A percentile compares a stretch with the other conserved stretches of the same genome.
Evolutionary conservation across 2,113 vertebrate species (phyloP).

Genomic region (Apteryx owenii): DNA sequence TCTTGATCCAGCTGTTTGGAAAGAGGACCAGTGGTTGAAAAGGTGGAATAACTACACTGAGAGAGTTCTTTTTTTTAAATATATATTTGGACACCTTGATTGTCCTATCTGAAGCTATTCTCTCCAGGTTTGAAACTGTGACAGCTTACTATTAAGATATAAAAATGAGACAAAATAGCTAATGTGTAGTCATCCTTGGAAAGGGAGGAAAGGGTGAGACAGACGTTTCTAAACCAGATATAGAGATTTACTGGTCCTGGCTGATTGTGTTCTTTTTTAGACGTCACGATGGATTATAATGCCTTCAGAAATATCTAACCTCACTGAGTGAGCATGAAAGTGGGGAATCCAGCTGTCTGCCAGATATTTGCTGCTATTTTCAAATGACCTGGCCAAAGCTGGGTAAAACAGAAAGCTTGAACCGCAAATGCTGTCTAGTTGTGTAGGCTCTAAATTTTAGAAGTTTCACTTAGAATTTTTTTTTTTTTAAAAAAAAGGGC

Average conservation of each 20-base stretch:
- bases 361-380: background rate
- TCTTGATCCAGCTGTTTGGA: background rate
- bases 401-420: background rate
- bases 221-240: background rate
- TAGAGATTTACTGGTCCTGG: background rate
- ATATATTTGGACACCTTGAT: background rate
- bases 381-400: background rate
- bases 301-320: background rate
- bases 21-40: background rate
- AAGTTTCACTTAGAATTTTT: background rate
- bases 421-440: background rate
- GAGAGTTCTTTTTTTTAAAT: background rate
- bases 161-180: background rate
- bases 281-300: background rate
- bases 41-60: background rate
- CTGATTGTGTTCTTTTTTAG: background rate
- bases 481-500: no score
- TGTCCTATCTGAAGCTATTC: background rate
- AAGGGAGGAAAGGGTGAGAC: no score
- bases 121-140: background rate
- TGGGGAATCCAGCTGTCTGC: background rate
- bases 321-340: background rate
- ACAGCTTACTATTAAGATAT: background rate
- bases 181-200: background rate
- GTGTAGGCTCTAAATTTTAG: background rate